Evolutionary conservation across 2,888 invertebrate species (phyloP).

Genomic region (Acronicta aceris): DNA sequence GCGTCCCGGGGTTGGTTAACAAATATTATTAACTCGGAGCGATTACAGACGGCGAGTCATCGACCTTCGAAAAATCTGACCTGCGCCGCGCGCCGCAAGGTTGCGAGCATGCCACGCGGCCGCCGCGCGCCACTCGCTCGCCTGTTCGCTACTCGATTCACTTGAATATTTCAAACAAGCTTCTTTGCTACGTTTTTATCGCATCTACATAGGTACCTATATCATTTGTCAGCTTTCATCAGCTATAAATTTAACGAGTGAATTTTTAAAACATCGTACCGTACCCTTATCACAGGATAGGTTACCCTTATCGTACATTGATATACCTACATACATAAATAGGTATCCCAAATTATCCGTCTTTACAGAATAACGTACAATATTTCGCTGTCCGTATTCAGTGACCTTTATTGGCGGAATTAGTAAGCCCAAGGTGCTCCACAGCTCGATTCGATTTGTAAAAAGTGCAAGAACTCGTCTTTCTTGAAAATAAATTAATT

Average conservation of each 20-base stretch:
- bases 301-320: constrained; percentile 59
- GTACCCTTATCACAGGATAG: constrained; percentile 67
- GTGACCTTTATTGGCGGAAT: constrained; percentile 75
- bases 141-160: constrained; percentile 51
- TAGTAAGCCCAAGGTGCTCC: constrained; percentile 70
- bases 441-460: constrained; percentile 64
- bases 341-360: constrained; percentile 61
- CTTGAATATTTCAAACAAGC: constrained; percentile 53
- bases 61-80: constrained; percentile 89
- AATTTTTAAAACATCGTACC: constrained; percentile 33
- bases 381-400: constrained; percentile 60
- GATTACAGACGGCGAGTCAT: constrained; percentile 84
- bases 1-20: constrained; percentile 71
- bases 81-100: constrained; percentile 84
- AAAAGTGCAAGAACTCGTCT: constrained; percentile 76
- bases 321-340: no score
- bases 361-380: constrained; percentile 47
- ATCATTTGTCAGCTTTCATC: constrained; percentile 31
- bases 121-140: constrained; percentile 33
- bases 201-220: no score
- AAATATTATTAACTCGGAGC: constrained; percentile 84
- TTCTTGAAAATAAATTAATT: constrained; percentile 63
- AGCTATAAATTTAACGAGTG: constrained; percentile 35
- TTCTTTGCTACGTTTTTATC: constrained; percentile 37
- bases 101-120: constrained; percentile 68